Percentiles rank a stretch among this genome's conserved stretches.
These are phyloP conservation scores for Cyclophora punctaria DNA, from an alignment of 2,888 invertebrate species.

Conservation along the genomic window DNA sequence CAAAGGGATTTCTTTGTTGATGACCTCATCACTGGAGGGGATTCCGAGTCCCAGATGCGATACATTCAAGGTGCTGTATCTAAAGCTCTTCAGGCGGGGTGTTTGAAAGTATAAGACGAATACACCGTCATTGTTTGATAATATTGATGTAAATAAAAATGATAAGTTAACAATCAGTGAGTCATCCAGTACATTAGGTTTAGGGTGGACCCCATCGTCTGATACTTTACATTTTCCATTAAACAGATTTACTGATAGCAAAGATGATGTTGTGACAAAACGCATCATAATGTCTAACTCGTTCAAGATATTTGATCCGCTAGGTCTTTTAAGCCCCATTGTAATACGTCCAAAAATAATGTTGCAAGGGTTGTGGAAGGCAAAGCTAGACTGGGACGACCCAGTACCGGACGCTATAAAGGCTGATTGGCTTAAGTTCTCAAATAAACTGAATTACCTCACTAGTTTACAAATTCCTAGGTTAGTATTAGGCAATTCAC, in stretches of 20 bases:
- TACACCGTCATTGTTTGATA: constrained; percentile 6
- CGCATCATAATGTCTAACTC: constrained; percentile 9
- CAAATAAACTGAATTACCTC: constrained; percentile 5
- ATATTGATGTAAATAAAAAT: constrained; percentile 3
- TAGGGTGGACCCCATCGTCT: constrained; percentile 13
- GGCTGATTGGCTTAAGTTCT: constrained; percentile 15
- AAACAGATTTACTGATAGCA: constrained; percentile 6
- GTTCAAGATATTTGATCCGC: constrained; percentile 17
- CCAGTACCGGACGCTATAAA: constrained; percentile 14
- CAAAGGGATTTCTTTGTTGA: constrained; percentile 23
- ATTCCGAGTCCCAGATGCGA: constrained; percentile 6
- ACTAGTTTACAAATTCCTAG: constrained; percentile 14
- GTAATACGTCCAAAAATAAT: constrained; percentile 14
- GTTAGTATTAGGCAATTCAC: constrained; percentile 13
- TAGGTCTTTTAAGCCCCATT: constrained; percentile 8
- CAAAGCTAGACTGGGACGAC: constrained; percentile 21
- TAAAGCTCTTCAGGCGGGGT: constrained; percentile 6
- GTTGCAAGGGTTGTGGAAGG: constrained; percentile 15
- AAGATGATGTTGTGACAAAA: constrained; percentile 1
- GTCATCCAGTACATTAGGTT: constrained; percentile 16
- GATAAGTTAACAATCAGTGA: constrained; percentile 17
- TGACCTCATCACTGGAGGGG: constrained; percentile 18
- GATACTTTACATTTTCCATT: constrained; percentile 18
- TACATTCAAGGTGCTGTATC: constrained; percentile 8
- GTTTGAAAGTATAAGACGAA: constrained; percentile 20